A percentile compares a stretch with the other conserved stretches of the same genome.
These are phyloP conservation scores for Aspidoscelis tigris DNA, from an alignment of 2,113 vertebrate genomes.

Conservation along the genomic window DNA sequence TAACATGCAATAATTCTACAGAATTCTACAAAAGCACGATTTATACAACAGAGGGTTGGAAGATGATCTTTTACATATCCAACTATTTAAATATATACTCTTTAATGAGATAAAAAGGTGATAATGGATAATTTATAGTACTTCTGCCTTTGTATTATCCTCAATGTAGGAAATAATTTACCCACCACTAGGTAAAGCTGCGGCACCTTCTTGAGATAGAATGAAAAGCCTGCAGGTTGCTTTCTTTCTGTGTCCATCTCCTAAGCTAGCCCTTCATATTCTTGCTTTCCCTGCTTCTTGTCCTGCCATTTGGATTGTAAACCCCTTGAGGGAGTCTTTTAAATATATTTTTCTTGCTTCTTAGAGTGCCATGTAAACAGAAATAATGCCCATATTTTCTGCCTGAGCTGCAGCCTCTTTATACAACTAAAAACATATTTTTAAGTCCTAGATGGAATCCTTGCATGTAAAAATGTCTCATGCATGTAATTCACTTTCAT, in stretches of 20 bases:
- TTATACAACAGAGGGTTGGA: background rate
- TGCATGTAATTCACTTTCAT: slow-evolving; percentile 62
- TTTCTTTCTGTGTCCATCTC: too few species aligned
- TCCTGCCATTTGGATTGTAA: background rate
- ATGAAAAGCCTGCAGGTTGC: too few species aligned
- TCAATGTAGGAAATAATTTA: background rate
- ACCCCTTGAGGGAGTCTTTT: slow-evolving; percentile 20
- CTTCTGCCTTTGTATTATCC: background rate
- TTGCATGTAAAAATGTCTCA: slow-evolving; percentile 53
- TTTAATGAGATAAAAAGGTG: too few species aligned
- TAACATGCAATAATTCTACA: too few species aligned
- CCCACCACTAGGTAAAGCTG: background rate
- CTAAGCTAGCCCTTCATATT: background rate
- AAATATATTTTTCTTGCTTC: slow-evolving; percentile 28
- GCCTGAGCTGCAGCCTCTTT: slow-evolving; percentile 61
- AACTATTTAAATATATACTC: background rate
- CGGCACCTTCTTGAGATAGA: too few species aligned
- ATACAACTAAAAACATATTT: slow-evolving; percentile 38
- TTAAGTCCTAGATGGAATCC: slow-evolving; percentile 40
- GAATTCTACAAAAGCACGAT: background rate
- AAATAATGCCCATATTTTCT: slow-evolving; percentile 51
- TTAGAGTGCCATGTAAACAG: background rate
- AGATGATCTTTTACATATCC: background rate
- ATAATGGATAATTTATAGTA: too few species aligned
- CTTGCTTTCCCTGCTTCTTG: background rate